A percentile compares a stretch with the other conserved stretches of the same genome.
Conservation (phyloP, 1,140 invertebrate species). For the Microvelia longipes region DNA sequence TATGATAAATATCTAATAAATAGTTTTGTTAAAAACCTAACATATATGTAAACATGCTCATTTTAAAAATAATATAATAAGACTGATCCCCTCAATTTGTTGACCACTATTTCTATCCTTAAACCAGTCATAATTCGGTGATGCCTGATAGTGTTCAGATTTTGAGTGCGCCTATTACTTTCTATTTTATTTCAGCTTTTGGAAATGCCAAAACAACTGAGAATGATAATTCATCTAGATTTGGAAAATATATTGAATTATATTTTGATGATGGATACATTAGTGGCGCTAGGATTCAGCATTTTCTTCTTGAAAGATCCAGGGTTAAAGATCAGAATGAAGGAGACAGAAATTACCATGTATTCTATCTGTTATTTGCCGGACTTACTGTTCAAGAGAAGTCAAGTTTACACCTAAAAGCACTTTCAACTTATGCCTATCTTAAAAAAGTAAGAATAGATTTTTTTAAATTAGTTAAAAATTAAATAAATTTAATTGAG, state of each 20-base stretch:
- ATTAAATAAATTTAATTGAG: background rate
- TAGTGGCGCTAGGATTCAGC: slow-evolving; percentile 85
- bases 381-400: slow-evolving; percentile 68
- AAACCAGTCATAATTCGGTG: no score
- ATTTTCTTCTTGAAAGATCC: slow-evolving; percentile 90
- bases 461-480: background rate
- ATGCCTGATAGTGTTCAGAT: no score
- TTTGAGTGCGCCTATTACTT: no score
- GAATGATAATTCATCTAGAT: slow-evolving; percentile 90
- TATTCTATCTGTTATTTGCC: slow-evolving; percentile 84
- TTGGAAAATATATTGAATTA: slow-evolving; percentile 95
- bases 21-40: no score
- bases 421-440: slow-evolving; percentile 61
- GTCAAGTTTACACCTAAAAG: slow-evolving; percentile 54
- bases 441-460: slow-evolving; percentile 52
- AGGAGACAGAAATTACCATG: slow-evolving; percentile 89
- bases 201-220: slow-evolving; percentile 92
- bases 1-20: no score
- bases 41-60: no score
- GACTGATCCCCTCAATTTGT: no score
- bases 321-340: slow-evolving; percentile 74
- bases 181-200: slow-evolving; percentile 47
- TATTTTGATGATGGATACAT: slow-evolving; percentile 79
- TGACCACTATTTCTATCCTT: no score
- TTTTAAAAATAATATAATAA: no score